Conservation (phyloP, 2,797 vertebrate genomes). For the Sardinella longiceps region DNA sequence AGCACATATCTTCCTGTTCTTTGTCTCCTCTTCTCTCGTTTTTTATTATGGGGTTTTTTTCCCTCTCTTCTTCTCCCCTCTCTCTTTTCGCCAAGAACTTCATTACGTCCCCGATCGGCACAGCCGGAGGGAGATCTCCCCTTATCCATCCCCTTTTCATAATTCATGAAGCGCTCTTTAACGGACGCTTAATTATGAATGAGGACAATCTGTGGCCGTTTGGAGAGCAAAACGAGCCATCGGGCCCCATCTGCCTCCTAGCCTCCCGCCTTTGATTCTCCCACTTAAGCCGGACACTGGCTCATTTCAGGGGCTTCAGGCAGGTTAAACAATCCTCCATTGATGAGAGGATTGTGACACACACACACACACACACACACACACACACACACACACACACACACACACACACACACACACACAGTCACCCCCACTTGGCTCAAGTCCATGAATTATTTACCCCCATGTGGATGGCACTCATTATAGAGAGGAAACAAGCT, state of each 20-base stretch:
- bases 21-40: neutral
- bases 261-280: constrained; percentile 67
- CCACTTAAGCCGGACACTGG: constrained; percentile 68
- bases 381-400: constrained; percentile 41
- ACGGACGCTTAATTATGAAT: constrained; percentile 85
- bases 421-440: constrained; percentile 27
- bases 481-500: constrained; percentile 56
- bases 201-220: constrained; percentile 78
- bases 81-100: constrained; percentile 25
- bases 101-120: constrained; percentile 45
- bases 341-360: constrained; percentile 63
- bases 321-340: constrained; percentile 73
- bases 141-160: constrained; percentile 55
- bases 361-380: constrained; percentile 35
- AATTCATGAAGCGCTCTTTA: constrained; percentile 69
- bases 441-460: constrained; percentile 74
- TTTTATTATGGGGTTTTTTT: no score
- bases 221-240: constrained; percentile 77
- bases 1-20: neutral
- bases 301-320: constrained; percentile 66
- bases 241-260: constrained; percentile 76
- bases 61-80: neutral
- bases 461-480: constrained; percentile 59
- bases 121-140: constrained; percentile 49
- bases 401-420: neutral